Evolutionary conservation across 2,113 vertebrate genomes (phyloP), one percentile per base, ranked within the genome.

Genomic region (Chlorocebus sabaeus): DNA sequence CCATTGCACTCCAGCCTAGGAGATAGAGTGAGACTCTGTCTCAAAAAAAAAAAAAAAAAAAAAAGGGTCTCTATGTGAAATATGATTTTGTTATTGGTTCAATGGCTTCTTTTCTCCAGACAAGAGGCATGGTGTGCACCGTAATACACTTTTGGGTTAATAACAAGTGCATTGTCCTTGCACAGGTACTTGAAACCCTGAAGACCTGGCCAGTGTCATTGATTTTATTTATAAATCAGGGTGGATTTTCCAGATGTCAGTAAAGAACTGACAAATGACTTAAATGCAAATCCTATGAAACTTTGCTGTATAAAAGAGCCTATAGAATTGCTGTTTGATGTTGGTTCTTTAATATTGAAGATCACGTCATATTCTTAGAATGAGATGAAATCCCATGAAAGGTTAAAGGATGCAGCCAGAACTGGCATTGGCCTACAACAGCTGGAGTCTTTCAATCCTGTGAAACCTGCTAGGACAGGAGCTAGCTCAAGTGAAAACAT

Each of bases 381-480:
- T 82, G 88, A 92, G 64, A 30, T 91, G 90, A 85, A 93, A 84
- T 90, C 40, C 55, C 22, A 25, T 64, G 61, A 78, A 89, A 76
- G 79, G 55, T 90, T 38, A 83, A 80, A 95, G 82, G 59, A 70
- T 80, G 70, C 75, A 80, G 75, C 70, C 45, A 27, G 61, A 95
- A 55, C 86, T 93, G 75, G 84, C 78, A 6, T 32, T 67, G 90
- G 23, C 92, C 82, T 57, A 23, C 82, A 20, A 40, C n/a, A 57
- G 67, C 35, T 38, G 27, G 55, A 2, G 55, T 59, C 61, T 93
- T 76, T 50, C 73, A 86, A 76, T 23, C 75, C 61, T 83, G 93
- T 86, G 68, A 85, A 93, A 94, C 95, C 96, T 97, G 97, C 96
- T 72, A 17, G 95, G 90, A 94, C 90, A 90, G 94, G 70, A 38